These are phyloP conservation scores for Euleptes europaea DNA, from an alignment of 2,113 vertebrate genomes.

Conservation along the genomic window DNA sequence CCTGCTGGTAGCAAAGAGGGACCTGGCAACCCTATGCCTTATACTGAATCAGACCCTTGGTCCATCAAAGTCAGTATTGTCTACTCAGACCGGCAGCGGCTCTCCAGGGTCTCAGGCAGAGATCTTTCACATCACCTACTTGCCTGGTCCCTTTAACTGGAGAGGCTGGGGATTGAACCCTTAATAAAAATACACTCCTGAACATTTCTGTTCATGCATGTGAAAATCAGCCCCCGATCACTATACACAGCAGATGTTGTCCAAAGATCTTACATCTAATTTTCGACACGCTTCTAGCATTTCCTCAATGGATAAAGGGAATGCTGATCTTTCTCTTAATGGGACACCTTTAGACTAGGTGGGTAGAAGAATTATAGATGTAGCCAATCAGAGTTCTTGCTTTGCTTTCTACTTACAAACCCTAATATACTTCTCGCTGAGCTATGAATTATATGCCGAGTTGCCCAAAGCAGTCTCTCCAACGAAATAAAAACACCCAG, in stretches of 20 bases:
- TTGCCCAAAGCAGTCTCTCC: slow-evolving; percentile 6
- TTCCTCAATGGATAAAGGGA: background rate
- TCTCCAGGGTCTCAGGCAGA: too few relatives aligned
- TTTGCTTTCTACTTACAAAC: background rate
- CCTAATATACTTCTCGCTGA: slow-evolving; percentile 8
- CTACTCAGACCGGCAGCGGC: too few relatives aligned
- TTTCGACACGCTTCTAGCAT: background rate
- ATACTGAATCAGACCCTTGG: too few relatives aligned
- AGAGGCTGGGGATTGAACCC: too few relatives aligned
- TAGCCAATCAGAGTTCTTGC: background rate
- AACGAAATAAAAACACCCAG: slow-evolving; percentile 6
- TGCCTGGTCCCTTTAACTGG: too few relatives aligned
- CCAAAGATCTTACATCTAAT: background rate
- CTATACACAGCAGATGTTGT: background rate
- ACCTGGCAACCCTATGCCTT: too few relatives aligned
- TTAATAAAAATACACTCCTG: too few relatives aligned
- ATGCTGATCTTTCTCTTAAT: background rate
- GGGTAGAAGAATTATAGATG: background rate
- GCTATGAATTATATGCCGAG: background rate
- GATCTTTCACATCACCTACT: too few relatives aligned
- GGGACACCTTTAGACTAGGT: background rate
- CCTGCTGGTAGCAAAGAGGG: too few relatives aligned
- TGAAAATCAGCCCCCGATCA: background rate
- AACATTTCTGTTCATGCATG: background rate
- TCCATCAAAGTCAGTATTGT: too few relatives aligned